Conservation (phyloP, 2,888 invertebrate species). For the Melinaea menophilus region DNA sequence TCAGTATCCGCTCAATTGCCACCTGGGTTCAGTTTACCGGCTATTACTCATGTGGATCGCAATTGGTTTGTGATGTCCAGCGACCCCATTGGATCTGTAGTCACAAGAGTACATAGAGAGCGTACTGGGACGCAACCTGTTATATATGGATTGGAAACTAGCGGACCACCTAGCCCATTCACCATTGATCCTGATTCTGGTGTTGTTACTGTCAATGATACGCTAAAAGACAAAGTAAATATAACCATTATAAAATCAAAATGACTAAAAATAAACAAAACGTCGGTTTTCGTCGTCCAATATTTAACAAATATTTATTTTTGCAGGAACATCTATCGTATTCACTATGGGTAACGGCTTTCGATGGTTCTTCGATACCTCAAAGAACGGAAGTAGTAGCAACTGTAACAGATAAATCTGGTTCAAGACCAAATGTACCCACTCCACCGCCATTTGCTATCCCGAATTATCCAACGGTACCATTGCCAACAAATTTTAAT, state of each 20-base stretch:
- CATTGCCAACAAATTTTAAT: constrained; percentile 42
- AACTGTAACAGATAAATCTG: constrained; percentile 56
- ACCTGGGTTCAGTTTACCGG: constrained; percentile 79
- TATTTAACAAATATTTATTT: neutral
- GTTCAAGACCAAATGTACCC: constrained; percentile 47
- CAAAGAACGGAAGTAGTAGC: constrained; percentile 65
- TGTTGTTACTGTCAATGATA: constrained; percentile 87
- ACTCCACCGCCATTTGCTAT: constrained; percentile 51
- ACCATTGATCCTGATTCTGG: constrained; percentile 86
- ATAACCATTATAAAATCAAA: neutral
- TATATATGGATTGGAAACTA: constrained; percentile 83
- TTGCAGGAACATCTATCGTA: constrained; percentile 68
- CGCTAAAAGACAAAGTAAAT: constrained; percentile 84
- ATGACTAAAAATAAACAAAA: neutral
- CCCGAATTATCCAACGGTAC: constrained; percentile 40
- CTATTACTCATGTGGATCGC: constrained; percentile 82
- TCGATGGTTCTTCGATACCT: constrained; percentile 60
- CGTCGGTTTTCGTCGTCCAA: neutral
- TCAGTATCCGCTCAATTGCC: constrained; percentile 69
- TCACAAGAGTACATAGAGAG: constrained; percentile 83
- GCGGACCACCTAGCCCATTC: constrained; percentile 82
- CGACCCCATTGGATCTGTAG: constrained; percentile 84
- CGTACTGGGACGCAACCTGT: constrained; percentile 80
- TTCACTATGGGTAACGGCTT: constrained; percentile 67
- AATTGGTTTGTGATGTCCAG: constrained; percentile 86